These are phyloP conservation scores for Tauraco hartlaubi DNA, from an alignment of 2,797 vertebrate species.

Conservation along the genomic window DNA sequence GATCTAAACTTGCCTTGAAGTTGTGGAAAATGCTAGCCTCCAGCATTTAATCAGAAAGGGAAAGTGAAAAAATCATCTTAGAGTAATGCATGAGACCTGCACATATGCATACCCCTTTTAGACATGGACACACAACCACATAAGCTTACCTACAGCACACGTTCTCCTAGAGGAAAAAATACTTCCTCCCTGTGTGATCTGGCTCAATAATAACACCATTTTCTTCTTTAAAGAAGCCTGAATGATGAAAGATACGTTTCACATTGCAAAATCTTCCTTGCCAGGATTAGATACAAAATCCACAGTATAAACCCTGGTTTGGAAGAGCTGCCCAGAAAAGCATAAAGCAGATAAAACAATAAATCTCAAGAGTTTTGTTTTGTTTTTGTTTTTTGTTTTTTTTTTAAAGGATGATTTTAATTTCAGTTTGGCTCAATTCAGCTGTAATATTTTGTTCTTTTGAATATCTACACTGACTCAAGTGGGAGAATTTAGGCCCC, in stretches of 20 bases:
- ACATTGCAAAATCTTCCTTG: background rate
- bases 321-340: background rate
- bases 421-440: background rate
- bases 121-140: background rate
- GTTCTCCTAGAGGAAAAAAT: background rate
- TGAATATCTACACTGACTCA: background rate
- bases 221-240: background rate
- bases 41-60: background rate
- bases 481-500: background rate
- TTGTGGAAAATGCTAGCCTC: background rate
- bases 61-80: background rate
- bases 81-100: background rate
- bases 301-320: background rate
- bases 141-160: background rate
- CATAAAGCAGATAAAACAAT: background rate
- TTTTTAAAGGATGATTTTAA: background rate
- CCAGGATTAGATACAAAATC: background rate
- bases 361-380: background rate
- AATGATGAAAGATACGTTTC: background rate
- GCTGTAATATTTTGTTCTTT: background rate
- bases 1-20: background rate
- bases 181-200: background rate
- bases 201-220: background rate
- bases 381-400: no score
- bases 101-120: background rate